Evolutionary conservation across 1,140 invertebrate species (phyloP).

Genomic region (Aethina tumida): DNA sequence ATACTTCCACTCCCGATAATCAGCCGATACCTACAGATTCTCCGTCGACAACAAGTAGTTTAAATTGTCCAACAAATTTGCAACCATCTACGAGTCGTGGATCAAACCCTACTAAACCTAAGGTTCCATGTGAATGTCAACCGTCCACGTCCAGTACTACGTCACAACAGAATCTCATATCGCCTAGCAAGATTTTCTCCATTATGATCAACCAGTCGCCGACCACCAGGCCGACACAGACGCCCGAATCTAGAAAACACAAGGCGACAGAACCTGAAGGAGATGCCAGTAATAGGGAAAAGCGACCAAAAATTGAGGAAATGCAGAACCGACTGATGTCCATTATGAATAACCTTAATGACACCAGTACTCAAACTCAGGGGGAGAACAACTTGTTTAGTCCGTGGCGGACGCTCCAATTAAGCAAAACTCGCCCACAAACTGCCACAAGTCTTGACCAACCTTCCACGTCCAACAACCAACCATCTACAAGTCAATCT

Average conservation of each 20-base stretch:
- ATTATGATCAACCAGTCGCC: constrained; percentile 19
- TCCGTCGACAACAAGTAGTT: too few relatives aligned
- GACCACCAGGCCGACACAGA: constrained; percentile 22
- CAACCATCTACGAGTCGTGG: too few relatives aligned
- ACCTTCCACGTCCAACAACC: background rate
- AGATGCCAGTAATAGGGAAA: constrained; percentile 11
- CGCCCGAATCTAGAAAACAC: constrained; percentile 21
- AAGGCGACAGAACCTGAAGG: constrained; percentile 12
- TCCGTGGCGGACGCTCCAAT: too few relatives aligned
- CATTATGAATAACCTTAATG: too few relatives aligned
- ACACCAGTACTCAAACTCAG: too few relatives aligned
- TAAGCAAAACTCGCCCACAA: background rate
- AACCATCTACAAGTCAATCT: too few relatives aligned
- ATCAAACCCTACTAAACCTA: too few relatives aligned
- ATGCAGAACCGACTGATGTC: background rate
- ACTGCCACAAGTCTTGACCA: background rate
- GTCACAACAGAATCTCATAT: constrained; percentile 19
- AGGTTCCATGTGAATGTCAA: too few relatives aligned
- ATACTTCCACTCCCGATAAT: too few relatives aligned
- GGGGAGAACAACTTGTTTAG: too few relatives aligned
- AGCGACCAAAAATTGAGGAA: constrained; percentile 12
- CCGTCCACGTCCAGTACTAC: constrained; percentile 7
- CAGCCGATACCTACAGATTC: background rate
- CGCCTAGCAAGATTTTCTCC: constrained; percentile 24
- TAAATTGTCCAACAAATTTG: too few relatives aligned